Conservation (phyloP, 2,888 invertebrate genomes). For the Branchellion lobata region DNA sequence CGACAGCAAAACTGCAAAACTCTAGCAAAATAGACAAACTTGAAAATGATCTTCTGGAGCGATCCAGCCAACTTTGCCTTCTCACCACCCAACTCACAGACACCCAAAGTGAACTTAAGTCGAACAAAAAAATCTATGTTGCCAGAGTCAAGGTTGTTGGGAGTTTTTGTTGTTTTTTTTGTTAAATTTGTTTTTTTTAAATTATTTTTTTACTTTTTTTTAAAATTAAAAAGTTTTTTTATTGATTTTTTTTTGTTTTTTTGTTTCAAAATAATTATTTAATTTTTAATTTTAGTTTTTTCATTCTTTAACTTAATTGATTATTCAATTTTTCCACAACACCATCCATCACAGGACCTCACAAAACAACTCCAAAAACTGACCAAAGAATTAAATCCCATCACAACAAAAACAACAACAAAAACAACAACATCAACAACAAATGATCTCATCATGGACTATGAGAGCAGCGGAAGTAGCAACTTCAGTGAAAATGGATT, state of each 20-base stretch:
- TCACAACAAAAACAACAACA: not conserved
- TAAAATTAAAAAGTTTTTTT: too few species aligned
- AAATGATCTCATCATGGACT: not conserved
- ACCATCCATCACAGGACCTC: conserved; percentile 15
- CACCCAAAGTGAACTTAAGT: conserved; percentile 17
- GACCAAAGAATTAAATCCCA: not conserved
- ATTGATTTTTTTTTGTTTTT: too few species aligned
- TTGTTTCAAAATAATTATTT: too few species aligned
- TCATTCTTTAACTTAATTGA: too few species aligned
- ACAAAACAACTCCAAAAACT: conserved; percentile 31
- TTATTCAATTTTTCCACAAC: too few species aligned
- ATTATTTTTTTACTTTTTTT: too few species aligned
- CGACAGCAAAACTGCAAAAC: not conserved
- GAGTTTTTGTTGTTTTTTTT: too few species aligned
- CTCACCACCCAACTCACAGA: conserved; percentile 17
- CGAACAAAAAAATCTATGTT: not conserved
- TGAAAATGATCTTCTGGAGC: not conserved
- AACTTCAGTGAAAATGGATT: conserved; percentile 38
- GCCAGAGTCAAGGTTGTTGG: conserved; percentile 13
- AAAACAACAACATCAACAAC: not conserved
- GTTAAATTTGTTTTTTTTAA: too few species aligned
- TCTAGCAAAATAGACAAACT: not conserved
- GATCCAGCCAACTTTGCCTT: not conserved
- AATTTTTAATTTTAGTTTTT: too few species aligned
- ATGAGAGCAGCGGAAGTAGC: conserved; percentile 38